Conservation (phyloP, 2,113 vertebrate species). For the Pomatostomus ruficeps region DNA sequence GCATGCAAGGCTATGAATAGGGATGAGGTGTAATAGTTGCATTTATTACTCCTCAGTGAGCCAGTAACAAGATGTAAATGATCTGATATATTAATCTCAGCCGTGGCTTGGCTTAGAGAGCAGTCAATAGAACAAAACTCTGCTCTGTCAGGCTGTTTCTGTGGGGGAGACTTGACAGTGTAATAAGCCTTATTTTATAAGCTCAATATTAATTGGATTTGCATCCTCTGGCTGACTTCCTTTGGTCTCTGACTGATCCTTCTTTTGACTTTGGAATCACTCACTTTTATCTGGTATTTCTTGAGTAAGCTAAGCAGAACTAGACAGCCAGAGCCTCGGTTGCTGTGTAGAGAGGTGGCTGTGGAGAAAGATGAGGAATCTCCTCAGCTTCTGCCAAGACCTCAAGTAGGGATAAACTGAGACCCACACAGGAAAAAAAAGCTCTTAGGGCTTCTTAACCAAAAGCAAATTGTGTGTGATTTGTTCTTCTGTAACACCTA, state of each 20-base stretch:
- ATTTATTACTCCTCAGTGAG: constrained; percentile 28
- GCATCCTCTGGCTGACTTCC: background rate
- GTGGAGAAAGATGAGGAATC: background rate
- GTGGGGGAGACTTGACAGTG: background rate
- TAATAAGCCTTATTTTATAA: constrained; percentile 21
- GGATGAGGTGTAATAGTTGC: background rate
- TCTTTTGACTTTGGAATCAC: background rate
- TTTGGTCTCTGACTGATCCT: background rate
- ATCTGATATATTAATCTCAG: background rate
- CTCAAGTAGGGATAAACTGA: background rate
- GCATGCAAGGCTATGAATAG: background rate
- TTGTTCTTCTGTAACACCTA: background rate
- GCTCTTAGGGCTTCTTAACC: background rate
- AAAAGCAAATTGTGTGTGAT: background rate
- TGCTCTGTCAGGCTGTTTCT: background rate
- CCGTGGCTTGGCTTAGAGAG: background rate
- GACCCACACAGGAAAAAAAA: background rate
- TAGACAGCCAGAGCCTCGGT: background rate
- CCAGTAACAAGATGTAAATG: constrained; percentile 30
- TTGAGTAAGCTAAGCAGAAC: background rate
- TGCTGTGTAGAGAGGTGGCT: background rate
- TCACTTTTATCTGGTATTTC: background rate
- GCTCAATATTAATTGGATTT: constrained; percentile 32
- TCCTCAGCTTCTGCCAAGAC: background rate
- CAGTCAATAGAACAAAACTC: background rate